Evolutionary conservation across 2,113 vertebrate genomes (phyloP), one percentile per base, ranked within the genome.

Genomic region (Puntigrus tetrazona): DNA sequence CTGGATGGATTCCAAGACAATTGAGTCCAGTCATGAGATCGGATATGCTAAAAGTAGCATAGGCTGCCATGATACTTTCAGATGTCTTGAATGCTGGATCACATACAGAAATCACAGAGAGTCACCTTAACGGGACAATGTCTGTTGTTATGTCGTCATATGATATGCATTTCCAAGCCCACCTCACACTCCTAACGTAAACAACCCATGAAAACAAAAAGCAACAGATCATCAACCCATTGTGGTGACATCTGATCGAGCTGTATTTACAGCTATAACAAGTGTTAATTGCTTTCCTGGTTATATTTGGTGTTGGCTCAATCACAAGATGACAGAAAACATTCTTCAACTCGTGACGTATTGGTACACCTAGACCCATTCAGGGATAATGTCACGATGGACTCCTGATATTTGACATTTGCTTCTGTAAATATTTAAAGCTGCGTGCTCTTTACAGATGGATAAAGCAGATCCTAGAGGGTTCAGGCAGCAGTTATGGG

Each of bases 21-120:
- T 29, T 83, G 79, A 80, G 16, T 63, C 59, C 78, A 80, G 41
- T 80, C 78, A 80, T 80, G 59, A 45, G 78, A 29, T 27, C 47
- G 57, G 59, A 67, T 47, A 67, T 22, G 59, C 78, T 80, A 80
- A 67, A 80, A 80, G 57, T 80, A 80, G 38, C 41, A 63, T 65
- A 41, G 18, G 38, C 41, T 67, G 43, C 16, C 18, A 0, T 47
- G 38, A n/a, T 50, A 31, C 78, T 14, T 29, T 47, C 78, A 67
- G 59, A 65, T 67, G 78, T 67, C 61, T 47, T 47, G 43, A 43
- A 31, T n/a, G 27, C 27, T 80, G 27, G 59, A 80, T 80, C 38
- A 67, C 20, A 43, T 13, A 47, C 59, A 80, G 41, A 41, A 67
- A 65, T 47, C 55, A 50, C 16, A 43, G 50, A 47, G 7, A 78